Evolutionary conservation across 2,888 invertebrate species (phyloP).

Genomic region (Saturnia japonica): DNA sequence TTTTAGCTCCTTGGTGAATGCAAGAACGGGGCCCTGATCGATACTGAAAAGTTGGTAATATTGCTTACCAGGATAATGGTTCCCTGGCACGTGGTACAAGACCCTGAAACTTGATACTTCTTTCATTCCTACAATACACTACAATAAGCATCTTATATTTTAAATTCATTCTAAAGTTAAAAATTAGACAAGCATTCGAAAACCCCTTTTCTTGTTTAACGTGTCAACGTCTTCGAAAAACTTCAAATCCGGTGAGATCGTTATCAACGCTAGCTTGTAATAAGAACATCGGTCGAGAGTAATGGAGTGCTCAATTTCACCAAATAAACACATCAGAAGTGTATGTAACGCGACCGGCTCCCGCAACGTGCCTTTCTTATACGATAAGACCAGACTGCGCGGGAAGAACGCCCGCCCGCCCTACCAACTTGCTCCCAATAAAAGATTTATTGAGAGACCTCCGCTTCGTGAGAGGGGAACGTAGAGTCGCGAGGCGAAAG

Average conservation of each 20-base stretch:
- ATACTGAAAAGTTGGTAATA: too few relatives aligned
- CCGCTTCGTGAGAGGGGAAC: not conserved
- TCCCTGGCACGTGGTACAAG: too few relatives aligned
- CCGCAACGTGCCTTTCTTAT: not conserved
- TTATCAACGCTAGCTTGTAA: not conserved
- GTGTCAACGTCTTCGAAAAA: too few relatives aligned
- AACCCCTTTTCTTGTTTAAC: too few relatives aligned
- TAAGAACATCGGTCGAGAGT: not conserved
- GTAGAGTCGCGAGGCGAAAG: not conserved
- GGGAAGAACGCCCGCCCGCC: not conserved
- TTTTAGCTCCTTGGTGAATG: too few relatives aligned
- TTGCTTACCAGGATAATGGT: too few relatives aligned
- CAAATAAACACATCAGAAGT: not conserved
- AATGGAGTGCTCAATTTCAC: conserved; percentile 1
- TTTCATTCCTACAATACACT: too few relatives aligned
- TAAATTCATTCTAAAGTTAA: too few relatives aligned
- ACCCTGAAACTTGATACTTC: too few relatives aligned
- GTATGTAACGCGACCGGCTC: not conserved
- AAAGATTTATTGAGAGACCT: conserved; percentile 5
- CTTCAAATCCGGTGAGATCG: not conserved
- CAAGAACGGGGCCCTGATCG: too few relatives aligned
- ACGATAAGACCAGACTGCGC: not conserved
- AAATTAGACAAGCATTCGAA: too few relatives aligned
- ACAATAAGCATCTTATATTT: too few relatives aligned
- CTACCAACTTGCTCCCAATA: not conserved